Evolutionary conservation across 30 jellyfish, hydroid and myxozoan genomes (phyloP).

Genomic region (Sanderia malayensis): DNA sequence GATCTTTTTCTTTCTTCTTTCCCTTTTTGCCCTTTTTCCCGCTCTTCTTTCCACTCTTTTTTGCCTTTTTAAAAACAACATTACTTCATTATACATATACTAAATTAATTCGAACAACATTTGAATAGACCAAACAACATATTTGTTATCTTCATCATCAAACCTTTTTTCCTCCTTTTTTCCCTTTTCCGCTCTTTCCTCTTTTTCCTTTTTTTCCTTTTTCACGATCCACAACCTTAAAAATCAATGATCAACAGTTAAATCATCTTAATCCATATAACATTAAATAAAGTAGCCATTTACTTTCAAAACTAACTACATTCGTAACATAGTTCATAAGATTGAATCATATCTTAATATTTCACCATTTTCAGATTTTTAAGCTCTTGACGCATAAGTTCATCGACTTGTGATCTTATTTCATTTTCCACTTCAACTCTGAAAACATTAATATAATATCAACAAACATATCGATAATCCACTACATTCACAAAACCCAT

Average conservation of each 20-base stretch:
- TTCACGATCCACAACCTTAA: slow-evolving; percentile 93
- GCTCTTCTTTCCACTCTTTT: slow-evolving; percentile 79
- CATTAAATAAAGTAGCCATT: no score
- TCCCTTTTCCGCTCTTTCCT: slow-evolving; percentile 88
- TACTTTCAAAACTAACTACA: no score
- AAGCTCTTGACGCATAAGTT: slow-evolving; percentile 93
- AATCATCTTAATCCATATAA: no score
- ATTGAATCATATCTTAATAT: no score
- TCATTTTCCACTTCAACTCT: slow-evolving; percentile 92
- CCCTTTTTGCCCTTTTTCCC: slow-evolving; percentile 92
- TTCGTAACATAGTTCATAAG: no score
- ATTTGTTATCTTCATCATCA: no score
- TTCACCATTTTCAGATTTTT: slow-evolving; percentile 82
- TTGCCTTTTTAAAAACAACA: no score
- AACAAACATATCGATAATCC: no score
- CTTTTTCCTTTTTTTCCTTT: slow-evolving; percentile 89
- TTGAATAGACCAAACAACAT: background rate
- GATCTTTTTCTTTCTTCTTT: slow-evolving; percentile 88
- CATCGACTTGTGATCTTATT: slow-evolving; percentile 90
- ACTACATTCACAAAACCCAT: background rate
- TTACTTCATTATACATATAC: no score
- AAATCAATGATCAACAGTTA: no score
- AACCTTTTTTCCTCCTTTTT: slow-evolving; percentile 92
- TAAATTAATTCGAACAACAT: no score
- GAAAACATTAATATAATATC: no score